Evolutionary conservation across 2,113 vertebrate genomes (phyloP).

Genomic region (Heterocephalus glaber): DNA sequence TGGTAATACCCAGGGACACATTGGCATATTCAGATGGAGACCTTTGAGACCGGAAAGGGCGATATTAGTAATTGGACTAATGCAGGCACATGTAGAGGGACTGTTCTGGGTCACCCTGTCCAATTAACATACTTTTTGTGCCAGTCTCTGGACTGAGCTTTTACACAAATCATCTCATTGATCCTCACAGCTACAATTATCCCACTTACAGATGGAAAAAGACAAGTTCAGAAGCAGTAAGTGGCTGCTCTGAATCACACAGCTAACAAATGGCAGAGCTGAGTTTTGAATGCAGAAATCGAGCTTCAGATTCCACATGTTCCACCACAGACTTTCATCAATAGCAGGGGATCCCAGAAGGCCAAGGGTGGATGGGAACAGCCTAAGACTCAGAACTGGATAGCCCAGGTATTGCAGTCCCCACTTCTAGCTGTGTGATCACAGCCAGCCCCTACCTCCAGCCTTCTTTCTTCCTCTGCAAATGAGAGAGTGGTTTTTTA

Average conservation of each 20-base stretch:
- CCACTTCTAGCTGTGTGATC: background rate
- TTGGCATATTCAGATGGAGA: background rate
- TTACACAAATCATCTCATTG: background rate
- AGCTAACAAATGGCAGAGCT: background rate
- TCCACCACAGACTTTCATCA: background rate
- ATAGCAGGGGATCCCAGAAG: background rate
- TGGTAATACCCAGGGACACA: too few relatives aligned
- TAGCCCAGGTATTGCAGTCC: background rate
- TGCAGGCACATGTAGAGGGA: background rate
- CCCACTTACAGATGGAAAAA: background rate
- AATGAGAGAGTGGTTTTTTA: background rate
- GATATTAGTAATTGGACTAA: background rate
- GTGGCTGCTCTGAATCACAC: background rate
- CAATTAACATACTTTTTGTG: background rate
- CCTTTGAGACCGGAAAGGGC: background rate
- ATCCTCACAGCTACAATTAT: background rate
- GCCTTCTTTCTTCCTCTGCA: background rate
- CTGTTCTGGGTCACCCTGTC: background rate
- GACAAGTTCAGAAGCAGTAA: background rate
- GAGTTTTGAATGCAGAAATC: constrained; percentile 15
- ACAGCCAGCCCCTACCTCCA: background rate
- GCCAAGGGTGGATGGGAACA: background rate
- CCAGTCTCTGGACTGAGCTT: background rate
- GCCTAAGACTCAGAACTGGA: background rate
- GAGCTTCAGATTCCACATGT: background rate